Evolutionary conservation across 2,888 invertebrate species (phyloP), one percentile per base, ranked within the genome.

Genomic region (Eucriotettix oculatus): DNA sequence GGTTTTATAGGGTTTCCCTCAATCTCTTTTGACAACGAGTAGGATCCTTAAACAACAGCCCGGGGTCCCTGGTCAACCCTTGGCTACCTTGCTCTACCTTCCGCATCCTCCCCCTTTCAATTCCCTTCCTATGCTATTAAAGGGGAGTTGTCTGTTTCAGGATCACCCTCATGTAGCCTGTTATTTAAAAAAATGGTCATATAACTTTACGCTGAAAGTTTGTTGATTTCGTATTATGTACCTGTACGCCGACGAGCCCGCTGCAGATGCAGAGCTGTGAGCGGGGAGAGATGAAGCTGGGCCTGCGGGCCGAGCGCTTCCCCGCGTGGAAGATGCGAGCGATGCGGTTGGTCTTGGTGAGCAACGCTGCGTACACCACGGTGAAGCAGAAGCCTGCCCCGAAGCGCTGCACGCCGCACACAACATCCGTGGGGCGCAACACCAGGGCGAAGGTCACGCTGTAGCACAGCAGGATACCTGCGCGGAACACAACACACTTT

Each of bases 311-410:
- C 29, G 94, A 90, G 69, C 90, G 88, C 71, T 94, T 95, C 69
- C 94, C 90, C n/a, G 96, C 95, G 72, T 95, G 93, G 75, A 98
- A 90, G 71, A 98, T 98, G 56, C 98, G 78, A 0, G 96, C 88
- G 65, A 99, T 99, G 58, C 98, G 79, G 76, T 97, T 98, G 12
- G 98, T 98, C 79, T 98, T 98, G 57, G 98, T 98, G 59, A 98
- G 80, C 42, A 99, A 78, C 0, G 98, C 94, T 0, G 95, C 95
- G 76, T 98, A 98, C 52, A 99, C 94, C 56, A 98, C 89, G 0
- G 96, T 92, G 77, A 99, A 98, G 70, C 95, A 93, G 72, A 97
- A 89, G 7, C 94, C 95, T 0, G 94, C 88, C n/a, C 87, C 83
- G 68, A 90, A 90, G 71, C 90, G 87, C 73, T 97, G 88, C 64